phyloP scores from a whole-genome alignment of 1,140 invertebrate genomes.

The Eriosoma lanigerum region DNA sequence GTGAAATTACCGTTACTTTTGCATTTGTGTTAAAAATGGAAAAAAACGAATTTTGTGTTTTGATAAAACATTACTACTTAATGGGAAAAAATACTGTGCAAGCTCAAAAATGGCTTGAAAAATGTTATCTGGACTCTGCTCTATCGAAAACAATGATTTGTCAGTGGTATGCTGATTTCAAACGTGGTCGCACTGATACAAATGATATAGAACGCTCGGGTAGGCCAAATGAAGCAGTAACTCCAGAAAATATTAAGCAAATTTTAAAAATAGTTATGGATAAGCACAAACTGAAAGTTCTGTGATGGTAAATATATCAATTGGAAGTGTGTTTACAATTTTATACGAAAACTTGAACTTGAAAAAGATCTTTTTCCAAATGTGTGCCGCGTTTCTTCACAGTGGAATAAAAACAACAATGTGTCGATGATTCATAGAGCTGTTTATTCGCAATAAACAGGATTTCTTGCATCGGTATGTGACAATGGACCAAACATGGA shows the following conservation, averaged over 20 bases:
- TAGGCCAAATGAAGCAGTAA: neutral
- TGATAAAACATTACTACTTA: neutral
- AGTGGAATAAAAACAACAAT: constrained; percentile 29
- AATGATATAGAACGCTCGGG: too few relatives aligned
- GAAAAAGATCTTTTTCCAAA: constrained; percentile 11
- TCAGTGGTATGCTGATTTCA: too few relatives aligned
- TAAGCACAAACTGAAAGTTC: constrained; percentile 4
- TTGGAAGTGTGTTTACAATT: neutral
- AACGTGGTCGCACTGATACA: too few relatives aligned
- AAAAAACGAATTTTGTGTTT: neutral
- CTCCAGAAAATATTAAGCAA: neutral
- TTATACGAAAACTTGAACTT: constrained; percentile 26
- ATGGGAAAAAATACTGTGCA: too few relatives aligned
- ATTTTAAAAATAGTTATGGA: neutral
- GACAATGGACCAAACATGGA: constrained; percentile 3
- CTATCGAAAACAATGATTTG: too few relatives aligned
- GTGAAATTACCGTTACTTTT: neutral
- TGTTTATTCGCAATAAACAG: too few relatives aligned
- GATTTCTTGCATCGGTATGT: constrained; percentile 13
- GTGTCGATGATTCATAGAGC: too few relatives aligned
- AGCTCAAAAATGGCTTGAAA: neutral
- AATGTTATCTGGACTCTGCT: neutral
- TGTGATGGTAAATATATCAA: constrained; percentile 6
- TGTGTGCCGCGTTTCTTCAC: constrained; percentile 39
- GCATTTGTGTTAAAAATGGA: neutral